Evolutionary conservation across 2,113 vertebrate species (phyloP).

Genomic region (Corythornis cristatus): DNA sequence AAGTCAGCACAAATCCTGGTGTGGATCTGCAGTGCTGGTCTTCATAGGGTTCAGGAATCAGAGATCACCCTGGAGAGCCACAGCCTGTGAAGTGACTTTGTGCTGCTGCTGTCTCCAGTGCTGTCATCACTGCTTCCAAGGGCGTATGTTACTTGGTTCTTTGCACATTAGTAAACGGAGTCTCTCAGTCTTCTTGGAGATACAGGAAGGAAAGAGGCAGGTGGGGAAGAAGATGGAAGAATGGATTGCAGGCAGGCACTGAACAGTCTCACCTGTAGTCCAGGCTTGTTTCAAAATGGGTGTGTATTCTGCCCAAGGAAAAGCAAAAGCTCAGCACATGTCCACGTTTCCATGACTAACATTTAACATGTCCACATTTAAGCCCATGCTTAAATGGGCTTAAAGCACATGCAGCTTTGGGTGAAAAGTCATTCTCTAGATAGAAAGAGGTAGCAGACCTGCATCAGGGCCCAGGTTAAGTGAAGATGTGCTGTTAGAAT

Average conservation of each 20-base stretch:
- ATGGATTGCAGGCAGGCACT: background rate
- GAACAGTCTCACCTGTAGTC: background rate
- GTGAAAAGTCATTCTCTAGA: background rate
- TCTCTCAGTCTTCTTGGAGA: background rate
- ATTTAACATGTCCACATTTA: too few species aligned
- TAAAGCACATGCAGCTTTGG: background rate
- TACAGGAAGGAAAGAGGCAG: background rate
- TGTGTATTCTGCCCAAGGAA: background rate
- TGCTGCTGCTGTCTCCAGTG: background rate
- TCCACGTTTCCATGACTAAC: background rate
- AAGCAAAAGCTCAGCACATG: background rate
- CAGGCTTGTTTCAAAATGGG: background rate
- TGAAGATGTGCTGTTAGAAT: background rate
- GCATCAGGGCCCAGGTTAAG: background rate
- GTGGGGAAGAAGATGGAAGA: background rate
- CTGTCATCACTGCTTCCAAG: background rate
- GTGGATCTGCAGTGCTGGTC: background rate
- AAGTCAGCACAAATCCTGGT: background rate
- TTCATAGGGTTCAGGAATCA: background rate
- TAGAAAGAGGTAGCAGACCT: background rate
- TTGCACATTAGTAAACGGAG: background rate
- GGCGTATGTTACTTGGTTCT: background rate
- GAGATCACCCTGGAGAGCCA: background rate
- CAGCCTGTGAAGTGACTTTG: accelerated
- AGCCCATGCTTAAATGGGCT: background rate